These are phyloP conservation scores for Rotaria macrura DNA, from an alignment of 2,888 invertebrate species.

Conservation along the genomic window DNA sequence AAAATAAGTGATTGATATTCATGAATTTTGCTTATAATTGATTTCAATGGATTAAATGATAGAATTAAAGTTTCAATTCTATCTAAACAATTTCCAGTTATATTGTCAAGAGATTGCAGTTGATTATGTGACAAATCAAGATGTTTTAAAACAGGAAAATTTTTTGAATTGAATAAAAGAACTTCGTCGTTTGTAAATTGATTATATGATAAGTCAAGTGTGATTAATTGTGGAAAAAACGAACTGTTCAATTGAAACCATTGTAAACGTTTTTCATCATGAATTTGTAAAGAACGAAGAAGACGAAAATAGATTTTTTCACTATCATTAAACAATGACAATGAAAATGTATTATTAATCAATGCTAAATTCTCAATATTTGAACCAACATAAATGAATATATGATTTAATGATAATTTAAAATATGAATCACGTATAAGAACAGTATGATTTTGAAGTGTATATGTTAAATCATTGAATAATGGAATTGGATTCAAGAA, in stretches of 20 bases:
- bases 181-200: background rate
- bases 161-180: background rate
- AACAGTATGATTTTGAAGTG: background rate
- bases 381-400: background rate
- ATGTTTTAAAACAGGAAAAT: background rate
- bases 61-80: background rate
- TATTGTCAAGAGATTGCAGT: background rate
- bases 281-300: background rate
- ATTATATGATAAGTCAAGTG: background rate
- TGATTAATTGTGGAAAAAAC: background rate
- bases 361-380: background rate
- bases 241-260: background rate
- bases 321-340: background rate
- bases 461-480: background rate
- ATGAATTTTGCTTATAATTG: background rate
- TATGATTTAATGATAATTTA: background rate
- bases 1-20: background rate
- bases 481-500: background rate
- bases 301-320: background rate
- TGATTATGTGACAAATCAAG: background rate
- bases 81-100: background rate
- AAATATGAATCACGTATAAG: background rate
- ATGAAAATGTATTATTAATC: background rate
- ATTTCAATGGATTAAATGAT: background rate
- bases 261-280: background rate